Base-by-base conservation (phyloP, 2,797 vertebrate genomes). In the Sorex maritimensis region DNA sequence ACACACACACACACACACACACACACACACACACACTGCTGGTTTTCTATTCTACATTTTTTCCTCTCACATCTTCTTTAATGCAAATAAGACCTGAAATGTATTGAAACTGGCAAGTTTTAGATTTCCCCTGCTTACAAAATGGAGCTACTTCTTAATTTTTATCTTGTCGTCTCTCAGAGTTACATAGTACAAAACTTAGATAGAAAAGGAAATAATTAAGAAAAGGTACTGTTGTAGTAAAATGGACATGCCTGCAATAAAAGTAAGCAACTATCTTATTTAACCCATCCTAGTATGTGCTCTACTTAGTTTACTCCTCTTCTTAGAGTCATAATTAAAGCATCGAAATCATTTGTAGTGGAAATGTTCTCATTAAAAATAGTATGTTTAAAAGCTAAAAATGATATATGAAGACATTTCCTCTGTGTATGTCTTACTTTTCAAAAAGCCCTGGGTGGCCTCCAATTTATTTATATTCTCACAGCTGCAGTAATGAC, bases 391-490 rank as follows among this genome's bases (percentile, higher is more conserved):
- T 81, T 65, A 71, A 80, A 91, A 49, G 17, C 38, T 82, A 71
- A 74, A 72, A 79, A 26, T n/a, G 4, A 69, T 28, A n/a, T 52
- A 90, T 30, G 12, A 81, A 86, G 52, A 30, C 34, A 91, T 81
- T 75, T 58, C 15, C 12, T 44, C n/a, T 82, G 49, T 83, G 2
- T 73, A 86, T 30, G 41, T 86, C 80, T 92, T 68, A 71, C 15
- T 58, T 68, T 71, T 19, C 82, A 77, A 81, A 74, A 72, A 79
- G 9, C 17, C 34, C 73, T 63, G 6, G 14, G 23, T 94, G 63
- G 34, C 78, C 84, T 90, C 72, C 71, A 55, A 75, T 88, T 91
- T 96, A 95, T 97, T 97, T 97, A 93, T 94, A 91, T 26, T 81
- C 73, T 24, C 93, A 69, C 94, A 96, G 95, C 95, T 96, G 96